Base-by-base conservation (phyloP, 2,888 invertebrate species). In the Epistrophe eligans region DNA sequence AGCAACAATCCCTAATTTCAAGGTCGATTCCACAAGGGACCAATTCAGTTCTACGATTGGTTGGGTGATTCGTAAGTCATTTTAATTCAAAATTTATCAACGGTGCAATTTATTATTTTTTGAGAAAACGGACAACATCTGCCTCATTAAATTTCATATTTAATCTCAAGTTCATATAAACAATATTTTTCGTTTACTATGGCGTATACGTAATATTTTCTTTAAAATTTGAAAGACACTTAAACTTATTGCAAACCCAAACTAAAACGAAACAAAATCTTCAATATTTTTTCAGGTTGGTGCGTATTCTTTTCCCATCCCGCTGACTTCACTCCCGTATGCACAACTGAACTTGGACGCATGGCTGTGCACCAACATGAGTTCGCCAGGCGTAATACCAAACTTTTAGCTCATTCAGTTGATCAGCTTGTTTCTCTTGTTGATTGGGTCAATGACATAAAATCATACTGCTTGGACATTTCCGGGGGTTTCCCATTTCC, bases 301-400 rank as follows among this genome's bases (percentile, higher is more conserved):
- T 96, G 96, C 79, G 95, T 97, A 90, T 93, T 98, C 32, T 98
- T 98, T 91, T 97, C 97, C 0, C 98, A 98, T 92, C 98, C 98
- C 0, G 95, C 96, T 11, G 98, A 98, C 92, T 98, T 96, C 92
- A 98, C 98, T 0, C 98, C 98, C 0, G 97, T 98, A 0, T 98
- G 98, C 91, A 98, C 98, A 7, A 98, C 97, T 0, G 98, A 98
- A 92, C 93, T 98, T 89, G 97, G 96, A 4, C 94, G 95, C 60
- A 95, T 96, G 72, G 96, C 96, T 4, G 95, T 96, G 19, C 95
- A 97, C 90, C 92, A 94, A 71, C 94, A 95, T 0, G 94, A 96
- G 90, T 97, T 97, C 90, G 92, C 94, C 48, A 95, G 96, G 90
- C 93, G 97, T 24, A 95, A 95, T 89, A 95, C 95, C 8, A 97